A percentile compares a stretch with the other conserved stretches of the same genome.
Conservation (phyloP, 2,797 vertebrate species). For the Tokudaia tokunoshimensis region DNA sequence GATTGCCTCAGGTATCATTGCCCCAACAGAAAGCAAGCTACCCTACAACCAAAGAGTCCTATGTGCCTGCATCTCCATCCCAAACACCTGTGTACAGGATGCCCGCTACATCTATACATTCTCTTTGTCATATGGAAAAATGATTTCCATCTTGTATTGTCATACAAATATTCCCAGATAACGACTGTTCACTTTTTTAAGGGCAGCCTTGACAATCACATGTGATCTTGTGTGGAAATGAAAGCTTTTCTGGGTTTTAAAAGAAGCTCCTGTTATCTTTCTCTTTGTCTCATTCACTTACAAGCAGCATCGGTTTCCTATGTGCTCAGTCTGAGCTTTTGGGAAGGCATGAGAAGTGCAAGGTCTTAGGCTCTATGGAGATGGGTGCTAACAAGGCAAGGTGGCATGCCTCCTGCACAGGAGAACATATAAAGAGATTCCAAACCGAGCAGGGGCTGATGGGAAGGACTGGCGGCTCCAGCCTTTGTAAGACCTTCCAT, state of each 20-base stretch:
- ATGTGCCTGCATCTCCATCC: neutral
- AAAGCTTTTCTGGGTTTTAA: neutral
- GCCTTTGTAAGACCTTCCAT: neutral
- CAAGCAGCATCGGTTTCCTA: neutral
- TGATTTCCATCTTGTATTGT: neutral
- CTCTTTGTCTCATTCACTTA: conserved; percentile 6
- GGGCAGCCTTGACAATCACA: neutral
- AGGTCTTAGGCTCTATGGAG: neutral
- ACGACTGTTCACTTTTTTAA: neutral
- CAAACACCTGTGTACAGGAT: neutral
- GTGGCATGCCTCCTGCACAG: rapidly evolving
- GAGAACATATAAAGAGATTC: too few relatives aligned
- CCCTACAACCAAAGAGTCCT: neutral
- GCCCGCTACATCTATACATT: neutral
- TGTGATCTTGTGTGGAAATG: neutral
- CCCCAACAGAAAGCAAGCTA: neutral
- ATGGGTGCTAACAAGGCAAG: neutral
- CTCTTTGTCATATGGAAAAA: neutral
- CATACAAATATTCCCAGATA: neutral
- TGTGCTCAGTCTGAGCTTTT: neutral
- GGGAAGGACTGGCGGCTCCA: neutral
- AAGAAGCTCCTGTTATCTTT: neutral
- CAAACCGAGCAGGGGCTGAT: neutral
- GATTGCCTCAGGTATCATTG: neutral
- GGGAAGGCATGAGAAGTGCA: neutral